phyloP scores from a whole-genome alignment of 2,113 vertebrate species.

The Muntiacus muntjak region DNA sequence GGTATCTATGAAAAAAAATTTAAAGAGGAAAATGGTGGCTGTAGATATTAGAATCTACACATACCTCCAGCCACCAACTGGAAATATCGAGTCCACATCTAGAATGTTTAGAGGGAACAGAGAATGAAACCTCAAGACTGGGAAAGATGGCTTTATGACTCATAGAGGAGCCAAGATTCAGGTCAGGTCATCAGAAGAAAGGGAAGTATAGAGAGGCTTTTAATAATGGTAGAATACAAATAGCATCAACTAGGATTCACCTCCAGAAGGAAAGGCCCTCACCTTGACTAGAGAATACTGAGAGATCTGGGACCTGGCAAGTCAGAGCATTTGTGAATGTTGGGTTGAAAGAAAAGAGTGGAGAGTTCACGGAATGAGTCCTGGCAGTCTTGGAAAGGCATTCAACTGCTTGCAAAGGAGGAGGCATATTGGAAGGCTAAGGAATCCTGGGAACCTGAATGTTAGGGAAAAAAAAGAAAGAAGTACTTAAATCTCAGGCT shows the following conservation, averaged over 20 bases:
- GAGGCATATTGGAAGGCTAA: neutral
- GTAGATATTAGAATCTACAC: neutral
- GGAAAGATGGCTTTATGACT: neutral
- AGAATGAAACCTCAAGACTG: neutral
- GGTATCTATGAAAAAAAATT: neutral
- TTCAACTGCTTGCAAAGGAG: neutral
- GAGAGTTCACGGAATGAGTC: neutral
- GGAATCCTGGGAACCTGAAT: neutral
- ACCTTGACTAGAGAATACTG: neutral
- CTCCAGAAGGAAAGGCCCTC: neutral
- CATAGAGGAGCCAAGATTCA: neutral
- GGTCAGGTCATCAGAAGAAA: neutral
- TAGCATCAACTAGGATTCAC: neutral
- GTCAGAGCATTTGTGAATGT: neutral
- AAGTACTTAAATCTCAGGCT: neutral
- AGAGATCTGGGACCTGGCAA: neutral
- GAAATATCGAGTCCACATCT: neutral
- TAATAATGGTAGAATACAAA: neutral
- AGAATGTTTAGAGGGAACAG: neutral
- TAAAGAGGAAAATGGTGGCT: neutral
- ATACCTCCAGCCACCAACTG: neutral
- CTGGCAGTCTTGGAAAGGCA: no score
- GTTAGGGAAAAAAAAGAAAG: neutral
- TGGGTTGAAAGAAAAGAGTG: neutral
- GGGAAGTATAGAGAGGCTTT: neutral